Base-by-base conservation (phyloP, 2,113 vertebrate species). In the Donacobius atricapilla region DNA sequence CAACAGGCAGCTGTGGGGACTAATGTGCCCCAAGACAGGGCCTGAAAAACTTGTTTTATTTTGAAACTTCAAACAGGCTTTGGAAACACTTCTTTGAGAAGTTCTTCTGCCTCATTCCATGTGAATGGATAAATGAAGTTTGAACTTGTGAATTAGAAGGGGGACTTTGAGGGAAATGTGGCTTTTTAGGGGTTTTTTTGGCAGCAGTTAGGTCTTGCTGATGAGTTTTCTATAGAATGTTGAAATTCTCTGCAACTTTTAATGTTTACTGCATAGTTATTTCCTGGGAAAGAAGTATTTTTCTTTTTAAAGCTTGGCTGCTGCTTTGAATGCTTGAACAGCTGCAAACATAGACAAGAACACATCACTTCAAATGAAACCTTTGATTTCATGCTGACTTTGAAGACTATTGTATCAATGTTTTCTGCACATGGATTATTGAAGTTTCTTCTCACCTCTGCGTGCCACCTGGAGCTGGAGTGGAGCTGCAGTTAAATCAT, bases 261-360 rank as follows among this genome's bases (percentile, higher is more conserved):
- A 84, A 64, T 44, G 51, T 90, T 92, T 90, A 81, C 78, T 79
- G 65, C 82, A 48, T 63, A 78, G 48, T 72, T 94, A 72, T 61
- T 90, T 96, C 83, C 83, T 82, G 77, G 48, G 77, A 94, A 93
- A 76, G 65, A 17, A 8, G 48, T 75, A 14, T n/a, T 86, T 87
- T 69, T 89, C 30, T 65, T 80, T 77, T 78, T 89, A 47, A 94
- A 87, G 31, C 37, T 84, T 94, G 87, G 23, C 69, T 84, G 56
- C 40, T 91, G 51, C 65, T 87, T 64, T 94, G 81, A 93, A 57
- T 91, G 61, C 72, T 95, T 94, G 51, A 95, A 69, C 70, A 95
- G 86, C 87, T 81, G 87, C 83, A 93, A 33, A 58, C 30, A 20
- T 20, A 44, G 60, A 86, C 27, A 50, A 88, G 50, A 88, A 65